Base-by-base conservation (phyloP, 2,888 invertebrate genomes). In the Carpatolechia fugitivella region DNA sequence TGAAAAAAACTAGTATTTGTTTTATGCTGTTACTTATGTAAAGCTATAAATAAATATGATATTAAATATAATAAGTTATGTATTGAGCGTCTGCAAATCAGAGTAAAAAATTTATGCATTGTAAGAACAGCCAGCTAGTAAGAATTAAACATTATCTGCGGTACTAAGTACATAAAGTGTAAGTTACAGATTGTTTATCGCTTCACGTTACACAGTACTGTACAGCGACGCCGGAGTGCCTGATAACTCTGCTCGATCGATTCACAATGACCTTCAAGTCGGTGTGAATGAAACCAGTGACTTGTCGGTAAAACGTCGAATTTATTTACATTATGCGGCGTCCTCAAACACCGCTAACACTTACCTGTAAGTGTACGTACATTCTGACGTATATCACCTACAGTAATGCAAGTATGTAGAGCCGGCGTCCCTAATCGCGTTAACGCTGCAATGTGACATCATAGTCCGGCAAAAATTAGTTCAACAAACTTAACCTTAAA, bases 401-500 rank as follows among this genome's bases (percentile, higher is more conserved):
- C 14, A 10, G 10, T 16, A 13, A 11, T n/a, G n/a, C n/a, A 8
- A 33, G 33, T 24, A 24, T 24, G 33, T n/a, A 33, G 10, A 44
- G 8, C 66, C 68, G 78, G 80, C 80, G 74, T 80, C 76, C 76
- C 77, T 87, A 85, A 86, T 86, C 86, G 80, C 78, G 80, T 88
- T 87, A 86, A 77, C 65, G 70, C 61, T 80, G 82, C 84, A 85
- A 60, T 61, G 60, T 76, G 78, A 85, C 85, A 85, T 85, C 87
- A 85, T 76, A 57, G 78, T 69, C 71, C 69, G 70, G 73, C 78
- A 83, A 82, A 70, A 85, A 29, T 11, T 29, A 88, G 87, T 87
- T 88, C 86, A 86, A 85, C 81, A 86, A 88, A 87, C 87, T 80
- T 81, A 76, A 78, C 76, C 76, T 74, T 69, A 59, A 76, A 78